Evolutionary conservation across 2,113 vertebrate genomes (phyloP).

Genomic region (Alexandromys fortis): DNA sequence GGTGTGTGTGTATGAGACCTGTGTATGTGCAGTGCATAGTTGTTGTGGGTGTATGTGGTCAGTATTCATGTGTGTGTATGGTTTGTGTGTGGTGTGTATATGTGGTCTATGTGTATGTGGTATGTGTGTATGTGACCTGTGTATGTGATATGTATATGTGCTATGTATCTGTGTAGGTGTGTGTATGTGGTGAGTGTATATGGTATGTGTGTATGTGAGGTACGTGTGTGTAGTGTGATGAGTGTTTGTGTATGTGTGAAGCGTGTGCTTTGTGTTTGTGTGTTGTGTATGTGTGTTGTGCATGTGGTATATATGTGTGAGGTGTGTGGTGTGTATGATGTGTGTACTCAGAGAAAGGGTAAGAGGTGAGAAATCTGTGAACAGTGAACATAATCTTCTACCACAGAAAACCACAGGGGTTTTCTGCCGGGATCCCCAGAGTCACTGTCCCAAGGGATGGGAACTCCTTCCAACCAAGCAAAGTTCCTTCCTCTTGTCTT

Average conservation of each 20-base stretch:
- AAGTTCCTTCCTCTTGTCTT: conserved; percentile 52
- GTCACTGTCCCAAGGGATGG: neutral
- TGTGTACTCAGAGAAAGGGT: neutral
- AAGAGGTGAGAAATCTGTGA: neutral
- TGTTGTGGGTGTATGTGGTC: too few species aligned
- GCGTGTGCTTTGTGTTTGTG: neutral
- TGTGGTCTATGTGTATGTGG: too few species aligned
- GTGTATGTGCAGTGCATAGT: too few species aligned
- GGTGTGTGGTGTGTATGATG: neutral
- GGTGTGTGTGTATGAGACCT: too few species aligned
- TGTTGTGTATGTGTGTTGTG: neutral
- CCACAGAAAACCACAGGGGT: neutral
- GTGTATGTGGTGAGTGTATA: neutral
- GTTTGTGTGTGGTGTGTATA: too few species aligned
- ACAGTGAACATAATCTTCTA: neutral
- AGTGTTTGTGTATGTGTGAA: neutral
- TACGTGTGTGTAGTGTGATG: neutral
- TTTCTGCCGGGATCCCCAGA: conserved; percentile 56
- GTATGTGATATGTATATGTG: neutral
- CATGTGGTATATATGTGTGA: neutral
- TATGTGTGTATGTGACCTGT: too few species aligned
- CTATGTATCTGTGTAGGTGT: neutral
- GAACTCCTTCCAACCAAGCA: neutral
- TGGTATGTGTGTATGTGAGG: neutral
- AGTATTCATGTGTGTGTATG: too few species aligned